A percentile compares a stretch with the other conserved stretches of the same genome.
phyloP scores from a whole-genome alignment of 2,797 vertebrate species.

The Malacoctenus gilli region DNA sequence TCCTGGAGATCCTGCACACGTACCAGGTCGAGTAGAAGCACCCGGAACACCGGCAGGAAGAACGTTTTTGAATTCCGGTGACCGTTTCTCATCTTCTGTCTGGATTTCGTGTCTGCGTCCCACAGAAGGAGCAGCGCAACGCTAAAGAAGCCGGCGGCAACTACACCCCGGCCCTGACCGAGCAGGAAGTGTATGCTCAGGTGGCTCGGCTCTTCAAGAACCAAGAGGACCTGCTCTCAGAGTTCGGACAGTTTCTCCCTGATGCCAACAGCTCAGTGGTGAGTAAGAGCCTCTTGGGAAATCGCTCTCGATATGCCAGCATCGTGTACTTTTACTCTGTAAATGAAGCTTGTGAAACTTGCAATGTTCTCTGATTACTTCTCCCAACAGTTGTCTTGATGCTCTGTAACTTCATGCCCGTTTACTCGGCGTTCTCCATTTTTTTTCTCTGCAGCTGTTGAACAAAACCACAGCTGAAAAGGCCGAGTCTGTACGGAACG shows the following conservation, averaged over 20 bases:
- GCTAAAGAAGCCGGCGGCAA: constrained; percentile 98
- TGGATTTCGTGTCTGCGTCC: not conserved
- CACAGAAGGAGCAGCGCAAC: constrained; percentile 97
- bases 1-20: constrained; percentile 97
- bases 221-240: constrained; percentile 96
- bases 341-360: no score
- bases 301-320: no score
- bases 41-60: not conserved
- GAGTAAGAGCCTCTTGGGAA: constrained; percentile 60
- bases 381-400: no score
- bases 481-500: constrained; percentile 93
- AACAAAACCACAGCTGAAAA: constrained; percentile 91
- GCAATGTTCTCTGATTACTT: no score
- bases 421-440: not conserved
- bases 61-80: no score
- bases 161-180: constrained; percentile 94
- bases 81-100: not conserved
- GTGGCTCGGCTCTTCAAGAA: constrained; percentile 98
- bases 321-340: no score
- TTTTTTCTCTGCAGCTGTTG: constrained; percentile 54
- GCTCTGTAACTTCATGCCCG: not conserved
- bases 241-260: constrained; percentile 97
- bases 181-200: constrained; percentile 98
- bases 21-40: constrained; percentile 85
- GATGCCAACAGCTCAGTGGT: constrained; percentile 99